These are phyloP conservation scores for Temnothorax longispinosus DNA, from an alignment of 1,140 invertebrate species.

Conservation along the genomic window DNA sequence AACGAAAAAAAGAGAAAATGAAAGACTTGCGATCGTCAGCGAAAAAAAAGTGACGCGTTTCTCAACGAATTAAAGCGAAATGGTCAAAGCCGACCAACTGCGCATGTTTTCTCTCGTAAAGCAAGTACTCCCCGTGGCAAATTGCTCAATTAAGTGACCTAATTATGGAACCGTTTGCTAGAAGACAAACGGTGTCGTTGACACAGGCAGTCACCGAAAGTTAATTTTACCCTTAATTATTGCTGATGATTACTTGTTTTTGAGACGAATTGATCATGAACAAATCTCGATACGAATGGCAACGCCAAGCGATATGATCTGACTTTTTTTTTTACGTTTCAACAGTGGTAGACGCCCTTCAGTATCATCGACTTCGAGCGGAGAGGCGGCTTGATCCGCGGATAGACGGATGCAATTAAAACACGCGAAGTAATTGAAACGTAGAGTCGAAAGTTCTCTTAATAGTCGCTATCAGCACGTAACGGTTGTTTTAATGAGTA, in stretches of 20 bases:
- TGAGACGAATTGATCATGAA: neutral
- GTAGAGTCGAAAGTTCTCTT: conserved; percentile 77
- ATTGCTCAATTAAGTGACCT: conserved; percentile 74
- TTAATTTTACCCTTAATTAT: conserved; percentile 23
- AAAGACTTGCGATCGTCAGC: conserved; percentile 57
- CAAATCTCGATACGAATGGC: neutral
- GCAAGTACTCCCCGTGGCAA: conserved; percentile 42
- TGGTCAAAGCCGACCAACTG: conserved; percentile 51
- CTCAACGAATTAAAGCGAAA: conserved; percentile 11
- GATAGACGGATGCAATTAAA: conserved; percentile 79
- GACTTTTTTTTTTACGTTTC: neutral
- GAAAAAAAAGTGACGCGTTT: conserved; percentile 49
- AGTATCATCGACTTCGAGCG: neutral
- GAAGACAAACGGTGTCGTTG: conserved; percentile 3
- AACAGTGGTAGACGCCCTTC: neutral
- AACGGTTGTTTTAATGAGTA: conserved; percentile 80
- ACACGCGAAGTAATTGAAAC: conserved; percentile 76
- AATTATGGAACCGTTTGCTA: conserved; percentile 64
- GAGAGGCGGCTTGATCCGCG: neutral
- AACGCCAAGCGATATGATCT: neutral
- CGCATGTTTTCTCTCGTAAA: conserved; percentile 65
- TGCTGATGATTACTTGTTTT: neutral
- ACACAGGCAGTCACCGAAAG: neutral
- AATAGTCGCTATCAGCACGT: conserved; percentile 79
- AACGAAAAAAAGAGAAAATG: neutral